phyloP scores from a whole-genome alignment of 2,797 vertebrate species.

The Poeciliopsis presidionis region DNA sequence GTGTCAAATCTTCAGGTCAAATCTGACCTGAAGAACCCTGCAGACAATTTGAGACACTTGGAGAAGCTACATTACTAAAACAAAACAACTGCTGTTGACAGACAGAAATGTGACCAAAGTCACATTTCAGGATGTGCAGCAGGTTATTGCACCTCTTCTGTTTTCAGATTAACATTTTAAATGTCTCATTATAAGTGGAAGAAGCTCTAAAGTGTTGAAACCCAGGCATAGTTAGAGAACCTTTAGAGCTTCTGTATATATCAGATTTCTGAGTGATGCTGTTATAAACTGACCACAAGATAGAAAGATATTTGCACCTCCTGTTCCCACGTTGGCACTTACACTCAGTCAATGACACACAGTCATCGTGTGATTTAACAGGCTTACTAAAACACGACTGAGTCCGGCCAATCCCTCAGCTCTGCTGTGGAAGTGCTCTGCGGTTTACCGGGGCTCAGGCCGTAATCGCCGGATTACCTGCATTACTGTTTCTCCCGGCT shows the following conservation, averaged over 20 bases:
- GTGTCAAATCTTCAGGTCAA: neutral
- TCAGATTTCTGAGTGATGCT: neutral
- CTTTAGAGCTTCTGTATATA: neutral
- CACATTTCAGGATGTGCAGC: neutral
- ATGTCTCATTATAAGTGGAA: neutral
- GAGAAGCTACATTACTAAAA: neutral
- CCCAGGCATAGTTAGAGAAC: neutral
- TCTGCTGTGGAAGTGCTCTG: slow-evolving; percentile 9
- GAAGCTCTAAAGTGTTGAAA: neutral
- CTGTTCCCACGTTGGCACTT: slow-evolving; percentile 26
- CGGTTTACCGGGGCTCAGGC: slow-evolving; percentile 23
- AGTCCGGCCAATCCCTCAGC: slow-evolving; percentile 15
- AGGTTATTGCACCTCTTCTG: neutral
- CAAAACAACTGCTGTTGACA: neutral
- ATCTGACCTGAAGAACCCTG: neutral
- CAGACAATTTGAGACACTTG: neutral
- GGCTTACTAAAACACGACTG: slow-evolving; percentile 20
- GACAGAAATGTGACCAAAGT: neutral
- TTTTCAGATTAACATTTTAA: neutral
- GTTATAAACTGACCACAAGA: neutral
- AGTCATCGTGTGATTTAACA: slow-evolving; percentile 35
- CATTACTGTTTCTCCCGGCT: slow-evolving; percentile 31
- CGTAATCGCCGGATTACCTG: slow-evolving; percentile 21
- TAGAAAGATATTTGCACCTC: slow-evolving; percentile 24
- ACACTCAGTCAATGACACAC: slow-evolving; percentile 27